These are phyloP conservation scores for Melieria omissa DNA, from an alignment of 2,888 invertebrate genomes.

Conservation along the genomic window DNA sequence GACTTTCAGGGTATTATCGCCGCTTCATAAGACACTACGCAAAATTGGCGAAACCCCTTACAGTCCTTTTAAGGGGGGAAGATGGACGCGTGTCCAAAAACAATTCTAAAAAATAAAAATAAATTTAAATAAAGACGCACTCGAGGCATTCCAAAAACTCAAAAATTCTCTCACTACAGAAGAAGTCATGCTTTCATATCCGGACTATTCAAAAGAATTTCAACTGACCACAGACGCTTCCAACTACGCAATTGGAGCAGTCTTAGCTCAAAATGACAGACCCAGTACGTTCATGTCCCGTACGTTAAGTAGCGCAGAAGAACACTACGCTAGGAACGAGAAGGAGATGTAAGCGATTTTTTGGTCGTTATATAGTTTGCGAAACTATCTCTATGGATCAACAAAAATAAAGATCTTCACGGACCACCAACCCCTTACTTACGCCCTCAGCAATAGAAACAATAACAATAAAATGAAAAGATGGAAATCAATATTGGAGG, in stretches of 20 bases:
- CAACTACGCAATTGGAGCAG: no score
- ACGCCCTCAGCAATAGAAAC: constrained; percentile 41
- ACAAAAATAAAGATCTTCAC: constrained; percentile 37
- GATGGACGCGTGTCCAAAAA: background rate
- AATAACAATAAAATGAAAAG: constrained; percentile 38
- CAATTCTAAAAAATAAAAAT: constrained; percentile 8
- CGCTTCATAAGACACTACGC: constrained; percentile 7
- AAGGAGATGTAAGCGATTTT: no score
- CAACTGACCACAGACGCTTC: no score
- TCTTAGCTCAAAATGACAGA: no score
- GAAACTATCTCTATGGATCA: constrained; percentile 38
- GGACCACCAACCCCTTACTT: constrained; percentile 34
- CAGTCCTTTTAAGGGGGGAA: background rate
- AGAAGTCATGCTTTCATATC: no score
- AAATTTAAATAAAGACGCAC: constrained; percentile 21
- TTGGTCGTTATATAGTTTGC: background rate
- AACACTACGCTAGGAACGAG: no score
- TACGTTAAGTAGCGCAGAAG: no score
- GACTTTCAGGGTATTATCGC: background rate
- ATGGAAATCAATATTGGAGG: constrained; percentile 41
- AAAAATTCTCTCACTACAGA: background rate
- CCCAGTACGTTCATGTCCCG: no score
- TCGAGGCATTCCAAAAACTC: constrained; percentile 24
- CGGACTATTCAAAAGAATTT: no score
- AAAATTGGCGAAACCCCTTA: constrained; percentile 3